Evolutionary conservation across 2,113 vertebrate species (phyloP), one percentile per base, ranked within the genome.

Genomic region (Chloroceryle aenea): DNA sequence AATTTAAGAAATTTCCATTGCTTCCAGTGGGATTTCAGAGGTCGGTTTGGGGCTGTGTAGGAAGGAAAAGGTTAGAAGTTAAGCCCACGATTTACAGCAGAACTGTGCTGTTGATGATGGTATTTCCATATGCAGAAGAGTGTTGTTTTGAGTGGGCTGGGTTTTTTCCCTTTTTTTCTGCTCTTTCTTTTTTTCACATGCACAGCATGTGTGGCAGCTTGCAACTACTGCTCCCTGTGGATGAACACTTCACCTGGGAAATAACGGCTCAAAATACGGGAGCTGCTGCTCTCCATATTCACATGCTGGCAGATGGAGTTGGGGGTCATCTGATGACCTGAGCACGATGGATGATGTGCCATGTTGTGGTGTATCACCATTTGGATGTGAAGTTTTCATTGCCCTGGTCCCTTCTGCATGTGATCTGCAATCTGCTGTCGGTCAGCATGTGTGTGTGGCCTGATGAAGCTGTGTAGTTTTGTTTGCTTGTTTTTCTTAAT

Each of bases 1-100:
- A 95, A 95, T 93, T 88, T 78, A 72, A 92, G 92, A 93, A 38
- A 96, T 96, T 78, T 89, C 92, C 80, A 90, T 95, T 74, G 43
- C 64, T 96, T 96, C 72, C 85, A 72, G 27, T 95, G 88, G 76
- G 90, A 90, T 92, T 96, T 84, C 83, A 82, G 76, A 87, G 90
- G 92, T 94, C 90, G 79, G 38, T 86, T 68, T 63, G 80, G 72
- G 68, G 38, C 92, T 78, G 12, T 38, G 69, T 15, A 87, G 79
- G 64, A 90, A 94, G 78, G 81, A 88, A 55, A 45, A 93, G 81
- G 86, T 59, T 80, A 66, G 63, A 94, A 63, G 59, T 32, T 29
- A 79, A 90, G 48, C 36, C 75, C 62, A 50, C 3, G 5, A 40
- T 34, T 87, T 74, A 20, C 34, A 91, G 64, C 50, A 47, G 34